Conservation (phyloP, 2,113 vertebrate species). For the Trogon melanurus region DNA sequence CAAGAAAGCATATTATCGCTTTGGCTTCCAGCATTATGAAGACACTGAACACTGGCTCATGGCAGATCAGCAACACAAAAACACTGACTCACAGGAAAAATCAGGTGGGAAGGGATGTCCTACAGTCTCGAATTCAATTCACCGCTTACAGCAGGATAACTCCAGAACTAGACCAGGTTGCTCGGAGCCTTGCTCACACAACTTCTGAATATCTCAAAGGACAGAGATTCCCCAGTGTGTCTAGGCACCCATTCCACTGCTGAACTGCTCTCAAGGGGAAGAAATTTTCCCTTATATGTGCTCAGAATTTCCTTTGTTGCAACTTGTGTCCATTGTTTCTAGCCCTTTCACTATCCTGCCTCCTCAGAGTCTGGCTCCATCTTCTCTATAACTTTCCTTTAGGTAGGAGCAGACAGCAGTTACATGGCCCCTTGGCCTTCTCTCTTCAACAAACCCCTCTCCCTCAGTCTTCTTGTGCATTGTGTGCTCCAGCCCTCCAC, state of each 20-base stretch:
- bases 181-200: neutral
- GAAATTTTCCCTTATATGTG: neutral
- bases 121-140: neutral
- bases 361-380: neutral
- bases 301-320: neutral
- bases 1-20: neutral
- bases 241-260: neutral
- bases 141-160: neutral
- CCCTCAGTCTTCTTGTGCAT: neutral
- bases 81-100: neutral
- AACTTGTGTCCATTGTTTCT: neutral
- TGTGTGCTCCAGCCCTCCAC: neutral
- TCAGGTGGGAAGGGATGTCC: neutral
- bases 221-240: neutral
- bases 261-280: neutral
- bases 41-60: neutral
- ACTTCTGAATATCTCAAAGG: neutral
- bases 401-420: neutral
- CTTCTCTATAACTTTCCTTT: neutral
- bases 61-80: neutral
- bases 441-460: neutral
- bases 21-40: neutral
- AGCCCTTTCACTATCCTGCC: neutral
- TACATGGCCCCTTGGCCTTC: neutral
- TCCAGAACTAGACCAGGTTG: neutral